phyloP scores from a whole-genome alignment of 2,113 vertebrate genomes.

The Bagarius yarrelli region DNA sequence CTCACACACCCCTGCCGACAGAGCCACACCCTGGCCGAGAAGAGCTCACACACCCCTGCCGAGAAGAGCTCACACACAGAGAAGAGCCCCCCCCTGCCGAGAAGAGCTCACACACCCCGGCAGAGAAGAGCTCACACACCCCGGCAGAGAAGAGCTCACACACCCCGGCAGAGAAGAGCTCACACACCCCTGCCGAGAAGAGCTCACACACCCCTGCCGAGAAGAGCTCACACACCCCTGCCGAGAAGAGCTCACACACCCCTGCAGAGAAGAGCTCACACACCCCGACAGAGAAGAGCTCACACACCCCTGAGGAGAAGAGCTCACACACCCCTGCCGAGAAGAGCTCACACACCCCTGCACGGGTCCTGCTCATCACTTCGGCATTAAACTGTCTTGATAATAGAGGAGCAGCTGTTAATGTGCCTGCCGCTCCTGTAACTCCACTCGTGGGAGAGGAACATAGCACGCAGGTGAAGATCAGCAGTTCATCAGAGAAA shows the following conservation, averaged over 20 bases:
- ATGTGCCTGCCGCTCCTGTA: constrained; percentile 28
- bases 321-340: too few relatives aligned
- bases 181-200: too few relatives aligned
- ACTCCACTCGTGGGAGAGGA: too few relatives aligned
- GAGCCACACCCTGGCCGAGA: too few relatives aligned
- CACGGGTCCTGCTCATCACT: constrained; percentile 45
- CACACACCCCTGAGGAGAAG: too few relatives aligned
- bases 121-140: not conserved
- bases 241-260: constrained; percentile 33
- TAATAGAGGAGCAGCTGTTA: constrained; percentile 28
- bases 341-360: not conserved
- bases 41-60: not conserved
- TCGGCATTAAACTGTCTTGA: constrained; percentile 44
- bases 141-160: too few relatives aligned
- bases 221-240: not conserved
- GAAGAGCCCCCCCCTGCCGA: constrained; percentile 48
- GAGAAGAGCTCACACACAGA: constrained; percentile 15
- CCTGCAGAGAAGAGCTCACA: too few relatives aligned
- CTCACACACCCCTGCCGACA: too few relatives aligned
- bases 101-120: constrained; percentile 7
- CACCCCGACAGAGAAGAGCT: too few relatives aligned
- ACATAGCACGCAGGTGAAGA: constrained; percentile 43
- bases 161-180: too few relatives aligned
- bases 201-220: too few relatives aligned
- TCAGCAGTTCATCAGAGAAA: constrained; percentile 2